These are phyloP conservation scores for Elephas maximus DNA, from an alignment of 2,113 vertebrate genomes.

Conservation along the genomic window DNA sequence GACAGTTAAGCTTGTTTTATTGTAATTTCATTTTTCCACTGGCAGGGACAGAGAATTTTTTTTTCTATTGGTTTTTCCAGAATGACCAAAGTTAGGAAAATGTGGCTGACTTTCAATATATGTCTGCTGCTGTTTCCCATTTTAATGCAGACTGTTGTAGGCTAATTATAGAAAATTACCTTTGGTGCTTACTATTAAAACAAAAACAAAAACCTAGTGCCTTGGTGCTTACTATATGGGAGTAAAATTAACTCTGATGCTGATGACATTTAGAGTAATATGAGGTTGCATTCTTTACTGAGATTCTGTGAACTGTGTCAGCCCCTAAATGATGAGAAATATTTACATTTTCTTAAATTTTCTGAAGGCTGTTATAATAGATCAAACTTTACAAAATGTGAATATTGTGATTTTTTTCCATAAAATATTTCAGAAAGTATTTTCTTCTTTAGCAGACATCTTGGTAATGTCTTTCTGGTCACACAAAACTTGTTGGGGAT, in stretches of 20 bases:
- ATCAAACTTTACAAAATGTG: conserved; percentile 14
- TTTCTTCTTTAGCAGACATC: conserved; percentile 25
- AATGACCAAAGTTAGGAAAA: conserved; percentile 58
- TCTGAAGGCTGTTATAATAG: conserved; percentile 1
- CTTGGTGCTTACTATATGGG: conserved; percentile 39
- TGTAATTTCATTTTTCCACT: conserved; percentile 57
- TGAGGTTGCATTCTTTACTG: conserved; percentile 55
- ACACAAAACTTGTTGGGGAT: background rate
- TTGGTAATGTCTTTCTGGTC: background rate
- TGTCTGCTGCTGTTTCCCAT: conserved; percentile 62
- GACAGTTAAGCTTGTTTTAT: conserved; percentile 44
- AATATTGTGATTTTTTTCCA: conserved; percentile 33
- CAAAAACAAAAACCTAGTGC: too few relatives aligned
- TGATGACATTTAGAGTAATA: conserved; percentile 65
- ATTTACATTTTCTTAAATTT: conserved; percentile 21
- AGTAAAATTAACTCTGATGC: conserved; percentile 71
- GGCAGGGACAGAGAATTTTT: conserved; percentile 17
- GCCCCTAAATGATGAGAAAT: background rate
- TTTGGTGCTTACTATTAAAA: conserved; percentile 34
- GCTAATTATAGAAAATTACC: conserved; percentile 73
- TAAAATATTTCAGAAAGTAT: conserved; percentile 8
- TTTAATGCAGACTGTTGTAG: conserved; percentile 46
- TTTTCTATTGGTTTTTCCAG: background rate
- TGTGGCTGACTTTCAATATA: conserved; percentile 30
- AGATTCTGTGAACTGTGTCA: conserved; percentile 60